A percentile compares a stretch with the other conserved stretches of the same genome.
phyloP scores from a whole-genome alignment of 2,888 invertebrate genomes.

The Caenorhabditis drosophilae region DNA sequence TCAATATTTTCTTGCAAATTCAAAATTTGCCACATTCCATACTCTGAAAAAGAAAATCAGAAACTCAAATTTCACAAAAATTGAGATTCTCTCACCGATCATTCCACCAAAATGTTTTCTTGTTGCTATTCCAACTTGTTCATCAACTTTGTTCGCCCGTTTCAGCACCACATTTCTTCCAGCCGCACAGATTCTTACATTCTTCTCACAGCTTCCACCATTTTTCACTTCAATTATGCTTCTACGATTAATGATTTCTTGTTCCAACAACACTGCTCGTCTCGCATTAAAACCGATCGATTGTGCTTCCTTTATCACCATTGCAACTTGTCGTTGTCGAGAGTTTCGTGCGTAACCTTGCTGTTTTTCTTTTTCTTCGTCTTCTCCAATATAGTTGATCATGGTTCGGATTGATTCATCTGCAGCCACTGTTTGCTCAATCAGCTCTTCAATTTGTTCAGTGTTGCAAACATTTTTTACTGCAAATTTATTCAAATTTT shows the following conservation, averaged over 20 bases:
- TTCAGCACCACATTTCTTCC: slow-evolving; percentile 41
- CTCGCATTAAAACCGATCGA: slow-evolving; percentile 45
- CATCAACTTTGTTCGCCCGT: slow-evolving; percentile 36
- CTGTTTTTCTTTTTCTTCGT: slow-evolving; percentile 54
- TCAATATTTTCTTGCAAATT: slow-evolving; percentile 20
- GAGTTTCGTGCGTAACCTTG: slow-evolving; percentile 51
- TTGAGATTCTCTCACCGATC: slow-evolving; percentile 24
- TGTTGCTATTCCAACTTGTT: slow-evolving; percentile 46
- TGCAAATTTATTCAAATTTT: slow-evolving; percentile 7
- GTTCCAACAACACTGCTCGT: slow-evolving; percentile 27
- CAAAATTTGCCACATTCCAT: slow-evolving; percentile 44
- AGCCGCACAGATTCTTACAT: slow-evolving; percentile 29
- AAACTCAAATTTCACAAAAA: not conserved
- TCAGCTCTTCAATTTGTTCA: slow-evolving; percentile 26
- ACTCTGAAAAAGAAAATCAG: slow-evolving; percentile 33
- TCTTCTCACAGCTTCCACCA: slow-evolving; percentile 21
- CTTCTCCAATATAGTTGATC: slow-evolving; percentile 54
- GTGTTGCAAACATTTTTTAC: slow-evolving; percentile 19
- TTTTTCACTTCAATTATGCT: slow-evolving; percentile 25
- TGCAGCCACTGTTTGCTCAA: slow-evolving; percentile 37
- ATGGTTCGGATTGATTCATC: slow-evolving; percentile 38
- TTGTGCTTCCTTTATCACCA: slow-evolving; percentile 53
- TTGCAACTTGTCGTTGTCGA: slow-evolving; percentile 46
- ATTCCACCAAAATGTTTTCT: slow-evolving; percentile 49
- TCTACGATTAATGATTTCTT: slow-evolving; percentile 30